These are phyloP conservation scores for Manis javanica DNA, from an alignment of 2,797 vertebrate genomes.

Conservation along the genomic window DNA sequence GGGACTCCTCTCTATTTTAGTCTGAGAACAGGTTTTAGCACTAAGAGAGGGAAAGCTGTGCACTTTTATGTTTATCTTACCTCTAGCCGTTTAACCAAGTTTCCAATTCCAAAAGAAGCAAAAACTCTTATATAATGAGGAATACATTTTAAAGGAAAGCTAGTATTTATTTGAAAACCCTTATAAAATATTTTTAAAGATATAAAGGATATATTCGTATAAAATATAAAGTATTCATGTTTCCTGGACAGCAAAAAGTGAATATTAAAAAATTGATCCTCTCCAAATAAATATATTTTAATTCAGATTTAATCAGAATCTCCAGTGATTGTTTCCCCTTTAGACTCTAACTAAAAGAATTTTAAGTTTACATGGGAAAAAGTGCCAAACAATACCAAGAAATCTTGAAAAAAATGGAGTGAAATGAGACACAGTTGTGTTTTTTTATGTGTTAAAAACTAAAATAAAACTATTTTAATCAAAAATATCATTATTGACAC, in stretches of 20 bases:
- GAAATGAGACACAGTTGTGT: not conserved
- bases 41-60: constrained; percentile 6
- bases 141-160: constrained; percentile 20
- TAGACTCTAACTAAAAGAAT: not conserved
- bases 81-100: not conserved
- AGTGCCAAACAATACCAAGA: not conserved
- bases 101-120: not conserved
- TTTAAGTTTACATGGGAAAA: constrained; percentile 30
- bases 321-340: not conserved
- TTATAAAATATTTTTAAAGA: constrained; percentile 6
- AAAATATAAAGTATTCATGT: not conserved
- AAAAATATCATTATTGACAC: not conserved
- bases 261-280: not conserved
- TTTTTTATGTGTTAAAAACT: constrained; percentile 37
- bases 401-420: not conserved
- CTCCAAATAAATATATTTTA: constrained; percentile 20
- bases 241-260: not conserved
- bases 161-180: not conserved
- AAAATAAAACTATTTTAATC: constrained; percentile 16
- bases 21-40: not conserved
- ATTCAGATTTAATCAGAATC: not conserved
- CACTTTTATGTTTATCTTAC: constrained; percentile 7
- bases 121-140: not conserved
- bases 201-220: not conserved
- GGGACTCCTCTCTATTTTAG: not conserved